Percentiles rank a stretch among this genome's conserved stretches.
phyloP scores from a whole-genome alignment of 2,797 vertebrate genomes.

The Lepus oiostolus region DNA sequence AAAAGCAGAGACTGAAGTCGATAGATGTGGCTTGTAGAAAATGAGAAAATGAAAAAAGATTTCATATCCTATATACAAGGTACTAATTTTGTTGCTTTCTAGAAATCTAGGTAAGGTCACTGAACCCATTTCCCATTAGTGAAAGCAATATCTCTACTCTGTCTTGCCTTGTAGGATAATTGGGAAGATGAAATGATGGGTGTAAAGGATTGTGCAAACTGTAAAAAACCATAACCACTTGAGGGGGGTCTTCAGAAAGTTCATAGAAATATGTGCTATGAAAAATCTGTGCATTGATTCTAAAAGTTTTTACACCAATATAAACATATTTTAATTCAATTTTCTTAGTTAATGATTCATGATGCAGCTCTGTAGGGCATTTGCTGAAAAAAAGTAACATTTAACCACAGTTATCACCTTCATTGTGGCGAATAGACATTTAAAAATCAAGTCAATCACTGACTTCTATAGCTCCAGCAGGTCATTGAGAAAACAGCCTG shows the following conservation, averaged over 20 bases:
- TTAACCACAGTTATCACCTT: background rate
- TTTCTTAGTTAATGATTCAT: background rate
- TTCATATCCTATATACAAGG: background rate
- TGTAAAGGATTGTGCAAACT: no score
- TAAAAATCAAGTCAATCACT: background rate
- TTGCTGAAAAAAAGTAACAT: background rate
- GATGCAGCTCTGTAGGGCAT: background rate
- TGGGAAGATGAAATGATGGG: no score
- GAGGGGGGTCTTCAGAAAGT: background rate
- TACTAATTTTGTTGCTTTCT: background rate
- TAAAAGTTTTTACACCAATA: no score
- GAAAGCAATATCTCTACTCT: no score
- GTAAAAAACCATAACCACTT: no score
- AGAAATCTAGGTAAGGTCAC: no score
- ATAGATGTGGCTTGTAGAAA: background rate
- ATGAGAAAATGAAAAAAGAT: background rate
- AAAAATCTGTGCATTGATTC: no score
- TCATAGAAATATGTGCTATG: background rate
- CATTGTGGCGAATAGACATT: background rate
- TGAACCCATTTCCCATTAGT: no score
- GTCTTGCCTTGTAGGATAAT: no score
- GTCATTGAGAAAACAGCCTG: conserved; percentile 42
- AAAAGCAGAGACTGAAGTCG: background rate
- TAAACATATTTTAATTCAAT: no score
- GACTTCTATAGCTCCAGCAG: background rate